Evolutionary conservation across 92 coral and sea anemone species (phyloP), one percentile per base, ranked within the genome.

Genomic region (Metridium senile): DNA sequence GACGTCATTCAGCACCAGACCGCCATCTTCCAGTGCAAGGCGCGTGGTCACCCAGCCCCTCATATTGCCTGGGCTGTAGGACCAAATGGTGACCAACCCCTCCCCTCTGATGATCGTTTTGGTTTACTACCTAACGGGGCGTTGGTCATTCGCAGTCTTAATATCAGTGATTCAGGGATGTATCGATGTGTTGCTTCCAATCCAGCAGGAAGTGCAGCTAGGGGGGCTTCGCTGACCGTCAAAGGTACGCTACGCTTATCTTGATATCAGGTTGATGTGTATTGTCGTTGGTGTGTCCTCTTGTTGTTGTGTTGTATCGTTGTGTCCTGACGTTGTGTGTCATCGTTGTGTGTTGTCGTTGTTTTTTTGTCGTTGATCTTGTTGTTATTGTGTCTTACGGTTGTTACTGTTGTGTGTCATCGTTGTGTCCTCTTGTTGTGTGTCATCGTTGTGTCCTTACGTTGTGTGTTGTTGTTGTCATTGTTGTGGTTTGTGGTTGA

Each of bases 31-130:
- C 86, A 83, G 69, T 95, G 99, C 83, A 88, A 91, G 31, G 97
- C 99, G 43, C 95, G 99, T 33, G 99, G 99, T 1, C 90, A 92
- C 73, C 99, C 99, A 68, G 91, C 93, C n/a, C 99, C 99, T 26
- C 94, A 87, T 72, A 93, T 95, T 26, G 97, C 97, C 1, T 95
- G 99, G 99, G 99, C 99, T 17, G 75, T 87, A 58, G 99, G 99
- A 58, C 74, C 77, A 28, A 93, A 95, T 52, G 99, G 97, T 7
- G 97, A 90, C 83, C 88, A 27, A 80, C 97, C 99, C 77, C 88
- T 95, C 64, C 93, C 97, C 58, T 11, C 84, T 84, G 94, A 87
- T 76, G 87, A 86, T 58, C 90, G 96, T 13, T 92, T 84, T 74
- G 85, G 85, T 26, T 76, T 93, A 23, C 57, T 91, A 56, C 93